Percentiles rank a stretch among this genome's conserved stretches.
These are phyloP conservation scores for Borostomias antarcticus DNA, from an alignment of 2,797 vertebrate species.

Conservation along the genomic window DNA sequence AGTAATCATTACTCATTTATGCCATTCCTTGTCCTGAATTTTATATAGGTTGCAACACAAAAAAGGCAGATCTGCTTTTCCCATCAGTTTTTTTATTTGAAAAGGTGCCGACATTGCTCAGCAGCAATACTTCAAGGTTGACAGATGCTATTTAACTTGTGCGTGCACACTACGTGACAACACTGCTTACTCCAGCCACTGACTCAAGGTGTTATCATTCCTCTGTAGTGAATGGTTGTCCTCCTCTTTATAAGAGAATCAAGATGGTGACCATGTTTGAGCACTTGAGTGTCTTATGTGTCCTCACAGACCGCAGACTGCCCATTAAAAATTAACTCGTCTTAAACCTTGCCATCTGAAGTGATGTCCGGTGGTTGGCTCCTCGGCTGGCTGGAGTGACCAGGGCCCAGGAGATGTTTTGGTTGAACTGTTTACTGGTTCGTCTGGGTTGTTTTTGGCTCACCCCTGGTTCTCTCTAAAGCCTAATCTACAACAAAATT, in stretches of 20 bases:
- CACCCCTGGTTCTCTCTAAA: constrained; percentile 36
- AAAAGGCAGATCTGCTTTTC: not conserved
- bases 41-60: not conserved
- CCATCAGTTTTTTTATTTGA: constrained; percentile 1
- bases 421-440: constrained; percentile 59
- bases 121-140: not conserved
- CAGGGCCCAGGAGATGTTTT: constrained; percentile 54
- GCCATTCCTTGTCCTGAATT: constrained; percentile 1
- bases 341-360: constrained; percentile 56
- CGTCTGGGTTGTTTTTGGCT: constrained; percentile 52
- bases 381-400: constrained; percentile 38
- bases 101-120: constrained; percentile 9
- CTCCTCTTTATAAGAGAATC: constrained; percentile 39
- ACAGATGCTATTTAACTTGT: not conserved
- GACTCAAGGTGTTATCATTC: constrained; percentile 30
- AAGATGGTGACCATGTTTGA: constrained; percentile 40
- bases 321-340: constrained; percentile 40
- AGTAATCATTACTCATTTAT: constrained; percentile 14
- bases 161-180: constrained; percentile 5
- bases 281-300: not conserved
- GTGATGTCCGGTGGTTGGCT: constrained; percentile 61
- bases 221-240: constrained; percentile 15
- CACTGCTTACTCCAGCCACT: not conserved
- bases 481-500: constrained; percentile 30
- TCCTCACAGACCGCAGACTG: constrained; percentile 51